Conservation (phyloP, 2,888 invertebrate genomes). For the Dendrolimus houi region DNA sequence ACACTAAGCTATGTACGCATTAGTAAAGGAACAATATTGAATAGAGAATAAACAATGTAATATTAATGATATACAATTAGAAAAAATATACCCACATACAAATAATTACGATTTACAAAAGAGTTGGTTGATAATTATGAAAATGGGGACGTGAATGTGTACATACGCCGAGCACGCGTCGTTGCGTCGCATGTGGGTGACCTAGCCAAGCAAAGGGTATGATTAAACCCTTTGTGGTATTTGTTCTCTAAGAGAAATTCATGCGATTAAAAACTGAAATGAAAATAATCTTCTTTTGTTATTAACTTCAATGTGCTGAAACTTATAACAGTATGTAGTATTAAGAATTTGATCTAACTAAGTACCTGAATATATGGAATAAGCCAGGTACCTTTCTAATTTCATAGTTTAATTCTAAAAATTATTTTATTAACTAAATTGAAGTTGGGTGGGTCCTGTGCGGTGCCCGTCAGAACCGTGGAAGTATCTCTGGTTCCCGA, state of each 20-base stretch:
- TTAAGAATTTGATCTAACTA: no score
- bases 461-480: no score
- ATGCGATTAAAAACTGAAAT: background rate
- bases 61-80: background rate
- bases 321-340: no score
- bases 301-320: background rate
- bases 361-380: no score
- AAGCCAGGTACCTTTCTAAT: no score
- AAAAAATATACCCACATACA: background rate
- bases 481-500: no score
- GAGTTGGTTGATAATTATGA: background rate
- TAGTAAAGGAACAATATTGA: no score
- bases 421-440: no score
- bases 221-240: conserved; percentile 20
- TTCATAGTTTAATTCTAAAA: no score
- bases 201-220: conserved; percentile 1
- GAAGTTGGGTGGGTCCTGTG: no score
- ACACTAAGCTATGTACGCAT: no score
- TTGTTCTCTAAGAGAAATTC: background rate
- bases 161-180: background rate
- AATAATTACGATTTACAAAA: background rate
- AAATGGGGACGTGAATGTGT: background rate
- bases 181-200: background rate
- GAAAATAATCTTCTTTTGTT: background rate
- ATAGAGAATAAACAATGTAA: background rate